These are phyloP conservation scores for Cacoxenus indagator DNA, from an alignment of 2,888 invertebrate genomes.

Conservation along the genomic window DNA sequence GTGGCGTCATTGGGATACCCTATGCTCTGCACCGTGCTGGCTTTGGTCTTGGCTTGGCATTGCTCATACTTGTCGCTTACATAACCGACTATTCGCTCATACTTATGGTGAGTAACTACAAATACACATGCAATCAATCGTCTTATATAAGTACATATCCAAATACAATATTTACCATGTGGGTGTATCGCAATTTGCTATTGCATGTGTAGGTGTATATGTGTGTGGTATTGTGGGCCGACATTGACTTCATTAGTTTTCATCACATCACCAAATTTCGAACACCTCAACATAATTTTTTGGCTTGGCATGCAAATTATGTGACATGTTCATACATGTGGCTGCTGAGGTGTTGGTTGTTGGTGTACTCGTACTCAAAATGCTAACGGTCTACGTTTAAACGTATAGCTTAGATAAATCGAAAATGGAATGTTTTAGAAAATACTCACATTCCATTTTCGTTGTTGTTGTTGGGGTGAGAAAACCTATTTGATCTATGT, in stretches of 20 bases:
- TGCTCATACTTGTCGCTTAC: constrained; percentile 80
- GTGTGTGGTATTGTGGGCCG: background rate
- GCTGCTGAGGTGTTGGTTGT: background rate
- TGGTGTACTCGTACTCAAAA: background rate
- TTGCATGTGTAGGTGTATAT: background rate
- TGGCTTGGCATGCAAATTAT: constrained; percentile 8
- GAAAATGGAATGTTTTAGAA: too few species aligned
- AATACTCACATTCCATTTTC: too few species aligned
- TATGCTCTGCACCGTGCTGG: constrained; percentile 86
- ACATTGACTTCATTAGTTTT: constrained; percentile 15
- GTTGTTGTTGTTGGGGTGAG: too few species aligned
- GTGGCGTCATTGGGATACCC: constrained; percentile 89
- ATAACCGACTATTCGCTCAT: constrained; percentile 87
- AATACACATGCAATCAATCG: background rate
- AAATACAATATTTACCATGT: background rate
- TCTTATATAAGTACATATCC: background rate
- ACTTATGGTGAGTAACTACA: constrained; percentile 77
- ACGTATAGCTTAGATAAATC: too few species aligned
- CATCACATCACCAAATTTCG: constrained; percentile 6
- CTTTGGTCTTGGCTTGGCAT: constrained; percentile 80
- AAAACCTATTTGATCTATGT: too few species aligned
- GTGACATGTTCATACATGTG: background rate
- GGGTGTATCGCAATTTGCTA: background rate
- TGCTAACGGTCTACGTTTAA: background rate
- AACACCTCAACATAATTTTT: constrained; percentile 1